Conservation (phyloP, 2,888 invertebrate species). For the Macaria liturata region DNA sequence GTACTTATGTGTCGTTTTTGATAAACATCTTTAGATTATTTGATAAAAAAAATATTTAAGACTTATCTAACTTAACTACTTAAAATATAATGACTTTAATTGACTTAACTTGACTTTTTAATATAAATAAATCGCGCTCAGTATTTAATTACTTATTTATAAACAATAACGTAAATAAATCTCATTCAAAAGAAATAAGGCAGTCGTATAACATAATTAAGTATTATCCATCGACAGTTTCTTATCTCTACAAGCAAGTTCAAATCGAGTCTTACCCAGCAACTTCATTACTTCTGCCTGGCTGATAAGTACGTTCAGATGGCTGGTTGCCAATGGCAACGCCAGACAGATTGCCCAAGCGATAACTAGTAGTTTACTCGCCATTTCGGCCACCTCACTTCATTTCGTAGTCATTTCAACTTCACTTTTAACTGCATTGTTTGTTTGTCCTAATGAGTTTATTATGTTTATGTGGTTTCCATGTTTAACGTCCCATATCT, state of each 20-base stretch:
- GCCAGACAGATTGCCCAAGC: constrained; percentile 72
- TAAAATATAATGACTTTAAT: no score
- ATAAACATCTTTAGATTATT: no score
- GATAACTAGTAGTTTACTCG: constrained; percentile 64
- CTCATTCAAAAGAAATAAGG: no score
- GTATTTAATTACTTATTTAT: no score
- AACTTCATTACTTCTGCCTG: constrained; percentile 91
- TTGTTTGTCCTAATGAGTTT: constrained; percentile 52
- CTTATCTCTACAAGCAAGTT: constrained; percentile 34
- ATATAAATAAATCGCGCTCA: no score
- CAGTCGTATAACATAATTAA: neutral
- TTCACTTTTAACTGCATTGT: constrained; percentile 69
- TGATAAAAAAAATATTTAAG: no score
- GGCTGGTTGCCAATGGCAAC: constrained; percentile 85
- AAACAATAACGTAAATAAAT: no score
- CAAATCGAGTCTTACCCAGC: constrained; percentile 84
- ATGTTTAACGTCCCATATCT: constrained; percentile 9
- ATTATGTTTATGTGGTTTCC: constrained; percentile 27
- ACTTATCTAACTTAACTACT: no score
- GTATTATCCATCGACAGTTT: neutral
- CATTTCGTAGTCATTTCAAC: constrained; percentile 63
- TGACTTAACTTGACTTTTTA: no score
- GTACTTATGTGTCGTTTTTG: no score
- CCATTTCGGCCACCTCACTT: constrained; percentile 58
- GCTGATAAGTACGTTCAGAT: constrained; percentile 91